Percentiles rank a stretch among this genome's conserved stretches.
phyloP scores from a whole-genome alignment of 2,113 vertebrate genomes.

The Tylochromis polylepis region DNA sequence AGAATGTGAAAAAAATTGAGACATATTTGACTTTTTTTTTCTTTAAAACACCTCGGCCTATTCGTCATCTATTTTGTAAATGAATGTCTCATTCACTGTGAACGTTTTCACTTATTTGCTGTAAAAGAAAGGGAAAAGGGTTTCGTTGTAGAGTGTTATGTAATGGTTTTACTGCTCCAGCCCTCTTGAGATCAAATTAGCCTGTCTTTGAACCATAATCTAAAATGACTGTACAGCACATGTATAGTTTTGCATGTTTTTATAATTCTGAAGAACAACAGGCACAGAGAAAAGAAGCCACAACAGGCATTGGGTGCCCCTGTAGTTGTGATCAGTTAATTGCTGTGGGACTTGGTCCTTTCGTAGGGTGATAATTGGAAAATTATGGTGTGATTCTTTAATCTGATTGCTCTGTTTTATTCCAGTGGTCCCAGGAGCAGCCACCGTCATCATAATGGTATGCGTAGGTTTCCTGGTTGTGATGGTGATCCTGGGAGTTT shows the following conservation, averaged over 20 bases:
- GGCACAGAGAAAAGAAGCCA: neutral
- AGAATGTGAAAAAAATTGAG: neutral
- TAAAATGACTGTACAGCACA: neutral
- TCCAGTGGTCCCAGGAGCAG: conserved; percentile 90
- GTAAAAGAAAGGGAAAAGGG: neutral
- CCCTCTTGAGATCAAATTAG: neutral
- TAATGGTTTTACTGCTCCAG: neutral
- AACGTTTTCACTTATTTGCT: neutral
- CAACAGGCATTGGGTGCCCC: neutral
- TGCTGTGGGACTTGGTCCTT: neutral
- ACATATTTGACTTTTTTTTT: neutral
- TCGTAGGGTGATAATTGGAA: neutral
- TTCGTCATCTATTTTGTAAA: neutral
- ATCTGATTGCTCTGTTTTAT: neutral
- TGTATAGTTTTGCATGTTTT: neutral
- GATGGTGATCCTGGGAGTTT: conserved; percentile 92
- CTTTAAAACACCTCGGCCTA: neutral
- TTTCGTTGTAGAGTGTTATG: neutral
- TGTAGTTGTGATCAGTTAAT: neutral
- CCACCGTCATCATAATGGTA: conserved; percentile 95
- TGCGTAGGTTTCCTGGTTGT: conserved; percentile 96
- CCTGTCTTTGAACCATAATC: neutral
- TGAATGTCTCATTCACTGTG: neutral
- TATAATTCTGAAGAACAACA: neutral
- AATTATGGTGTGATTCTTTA: neutral